Base-by-base conservation (phyloP, 1,140 invertebrate species). In the Rhopalosiphum padi region DNA sequence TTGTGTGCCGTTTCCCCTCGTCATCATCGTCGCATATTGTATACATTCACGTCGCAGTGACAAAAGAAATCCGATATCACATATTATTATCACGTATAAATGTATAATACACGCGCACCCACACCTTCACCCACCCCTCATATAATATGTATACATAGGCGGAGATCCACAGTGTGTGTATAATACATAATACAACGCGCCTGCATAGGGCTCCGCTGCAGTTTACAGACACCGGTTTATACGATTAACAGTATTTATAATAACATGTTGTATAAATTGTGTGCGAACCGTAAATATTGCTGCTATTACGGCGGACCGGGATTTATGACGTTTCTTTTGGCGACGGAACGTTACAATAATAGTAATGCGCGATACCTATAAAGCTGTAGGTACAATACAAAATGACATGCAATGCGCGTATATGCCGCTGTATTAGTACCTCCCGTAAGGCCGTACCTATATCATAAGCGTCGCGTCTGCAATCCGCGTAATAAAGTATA, bases 271-370 rank as follows among this genome's bases (percentile, higher is more conserved):
- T 53, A 68, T 68, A n/a, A 77, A 77, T 77, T 77, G 60, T 77
- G 30, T 35, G 60, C 60, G 30, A 4, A n/a, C 9, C 60, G 25
- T 30, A 68, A 68, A 30, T 18, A 68, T 15, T n/a, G 60, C 30
- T 21, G 60, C 9, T 30, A 25, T 25, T 3, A 25, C 55, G 25
- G 55, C 55, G 60, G 60, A 0, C 15, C 15, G 60, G 60, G 60
- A 77, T 77, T 77, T 77, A 77, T 77, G 60, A n/a, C 60, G 60
- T 77, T 77, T 77, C 60, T 77, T 77, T 77, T 77, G 60, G 60
- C 60, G n/a, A 77, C n/a, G 0, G 60, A 35, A 77, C 60, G 60
- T 18, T 77, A 77, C 60, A 77, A 77, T 77, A 77, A 77, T 60
- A 55, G 22, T 53, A 55, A 55, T 55, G 25, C 25, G 60, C 60